Evolutionary conservation across 2,113 vertebrate genomes (phyloP).

Genomic region (Leptosomus discolor): DNA sequence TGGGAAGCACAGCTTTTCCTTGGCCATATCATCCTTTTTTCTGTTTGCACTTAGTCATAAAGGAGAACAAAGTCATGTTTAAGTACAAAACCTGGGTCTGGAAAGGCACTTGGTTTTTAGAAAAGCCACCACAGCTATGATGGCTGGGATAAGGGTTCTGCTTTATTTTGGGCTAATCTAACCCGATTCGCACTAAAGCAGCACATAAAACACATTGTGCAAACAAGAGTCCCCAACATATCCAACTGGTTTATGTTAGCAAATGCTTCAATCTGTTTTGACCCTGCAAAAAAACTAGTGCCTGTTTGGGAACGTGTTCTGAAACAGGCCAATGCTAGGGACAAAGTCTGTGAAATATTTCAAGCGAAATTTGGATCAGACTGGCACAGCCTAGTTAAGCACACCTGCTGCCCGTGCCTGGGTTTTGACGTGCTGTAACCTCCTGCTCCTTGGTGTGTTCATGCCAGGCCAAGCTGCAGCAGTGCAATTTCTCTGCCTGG

Average conservation of each 20-base stretch:
- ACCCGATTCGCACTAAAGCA: not conserved
- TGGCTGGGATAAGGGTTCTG: not conserved
- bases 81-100: not conserved
- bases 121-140: not conserved
- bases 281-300: not conserved
- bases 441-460: fast-evolving
- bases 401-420: not conserved
- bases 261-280: not conserved
- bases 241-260: not conserved
- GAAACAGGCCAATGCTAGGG: not conserved
- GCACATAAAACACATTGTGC: not conserved
- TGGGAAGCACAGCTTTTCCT: not conserved
- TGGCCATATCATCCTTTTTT: not conserved
- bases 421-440: not conserved
- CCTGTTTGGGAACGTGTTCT: not conserved
- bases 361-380: not conserved
- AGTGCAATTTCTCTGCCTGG: not conserved
- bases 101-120: not conserved
- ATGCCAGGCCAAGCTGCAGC: not conserved
- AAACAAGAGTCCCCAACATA: not conserved
- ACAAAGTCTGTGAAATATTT: not conserved
- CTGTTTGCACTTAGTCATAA: not conserved
- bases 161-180: not conserved
- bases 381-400: not conserved
- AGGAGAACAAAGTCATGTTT: slow-evolving; percentile 4